These are phyloP conservation scores for Pandemis corylana DNA, from an alignment of 2,888 invertebrate genomes.

Conservation along the genomic window DNA sequence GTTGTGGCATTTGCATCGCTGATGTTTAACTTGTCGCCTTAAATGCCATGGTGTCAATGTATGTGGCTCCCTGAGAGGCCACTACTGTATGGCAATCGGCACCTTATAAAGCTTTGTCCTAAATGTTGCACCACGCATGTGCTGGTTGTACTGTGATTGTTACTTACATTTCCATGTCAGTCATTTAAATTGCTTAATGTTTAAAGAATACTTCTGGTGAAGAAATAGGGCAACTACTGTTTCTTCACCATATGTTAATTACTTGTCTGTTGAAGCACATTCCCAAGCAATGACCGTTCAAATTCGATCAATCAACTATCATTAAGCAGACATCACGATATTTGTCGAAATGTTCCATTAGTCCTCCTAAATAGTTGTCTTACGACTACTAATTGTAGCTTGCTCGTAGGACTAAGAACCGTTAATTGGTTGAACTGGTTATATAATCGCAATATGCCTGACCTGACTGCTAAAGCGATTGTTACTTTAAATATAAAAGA, in stretches of 20 bases:
- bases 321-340: constrained; percentile 53
- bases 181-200: constrained; percentile 49
- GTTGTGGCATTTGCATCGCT: constrained; percentile 14
- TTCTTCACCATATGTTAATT: background rate
- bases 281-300: constrained; percentile 12
- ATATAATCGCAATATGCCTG: constrained; percentile 15
- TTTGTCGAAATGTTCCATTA: constrained; percentile 58
- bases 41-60: constrained; percentile 19
- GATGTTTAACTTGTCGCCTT: constrained; percentile 16
- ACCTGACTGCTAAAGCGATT: background rate
- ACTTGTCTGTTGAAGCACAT: constrained; percentile 19
- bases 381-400: constrained; percentile 53
- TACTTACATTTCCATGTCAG: constrained; percentile 31
- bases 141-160: constrained; percentile 50
- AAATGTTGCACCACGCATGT: constrained; percentile 50
- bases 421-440: constrained; percentile 20
- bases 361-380: constrained; percentile 56
- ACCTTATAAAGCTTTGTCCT: constrained; percentile 54
- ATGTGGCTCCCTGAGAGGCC: constrained; percentile 33
- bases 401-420: constrained; percentile 40
- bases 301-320: constrained; percentile 41
- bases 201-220: background rate
- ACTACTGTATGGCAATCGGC: constrained; percentile 46
- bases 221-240: too few species aligned
- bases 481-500: background rate